Evolutionary conservation across 2,888 invertebrate species (phyloP), one percentile per base, ranked within the genome.

Genomic region (Suillia variegata): DNA sequence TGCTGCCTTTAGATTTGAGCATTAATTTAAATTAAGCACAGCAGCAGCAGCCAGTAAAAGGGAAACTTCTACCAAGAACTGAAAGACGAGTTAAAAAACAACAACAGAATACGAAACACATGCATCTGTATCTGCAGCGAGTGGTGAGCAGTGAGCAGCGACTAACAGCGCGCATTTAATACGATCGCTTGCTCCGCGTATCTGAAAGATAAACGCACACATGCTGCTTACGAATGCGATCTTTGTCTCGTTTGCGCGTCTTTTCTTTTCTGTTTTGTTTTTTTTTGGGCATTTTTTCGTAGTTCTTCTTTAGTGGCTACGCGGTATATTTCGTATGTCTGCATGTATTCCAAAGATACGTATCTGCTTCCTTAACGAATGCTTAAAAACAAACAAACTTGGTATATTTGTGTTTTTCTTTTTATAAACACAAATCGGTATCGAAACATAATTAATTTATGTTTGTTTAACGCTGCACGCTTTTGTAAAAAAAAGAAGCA

Each of bases 391-490:
- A 73, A 71, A 73, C 71, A 71, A 72, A 74, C n/a, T n/a, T n/a
- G n/a, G 69, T 68, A 68, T 73, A 69, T 71, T 73, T n/a, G n/a
- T n/a, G n/a, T n/a, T n/a, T n/a, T n/a, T n/a, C n/a, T n/a, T n/a
- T 72, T 74, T 72, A 72, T 74, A 72, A 72, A 72, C 72, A 71
- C 69, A 20, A 54, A 54, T 33, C 65, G 61, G n/a, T 69, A 70
- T 73, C 70, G 72, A 70, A 72, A 72, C 72, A 72, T 72, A 72
- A 74, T 72, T 72, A 72, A 74, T 72, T 72, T 73, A 62, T 72
- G 72, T 72, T 72, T 72, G 72, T 67, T 72, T 72, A 70, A 72
- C 71, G 74, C 66, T 69, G 52, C 34, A 54, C 33, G 48, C 24
- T 42, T 22, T 21, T 24, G 21, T 21, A 65, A 22, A 22, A 17